A percentile compares a stretch with the other conserved stretches of the same genome.
Evolutionary conservation across 1,140 invertebrate species (phyloP).

Genomic region (Sminthurides bifidus): DNA sequence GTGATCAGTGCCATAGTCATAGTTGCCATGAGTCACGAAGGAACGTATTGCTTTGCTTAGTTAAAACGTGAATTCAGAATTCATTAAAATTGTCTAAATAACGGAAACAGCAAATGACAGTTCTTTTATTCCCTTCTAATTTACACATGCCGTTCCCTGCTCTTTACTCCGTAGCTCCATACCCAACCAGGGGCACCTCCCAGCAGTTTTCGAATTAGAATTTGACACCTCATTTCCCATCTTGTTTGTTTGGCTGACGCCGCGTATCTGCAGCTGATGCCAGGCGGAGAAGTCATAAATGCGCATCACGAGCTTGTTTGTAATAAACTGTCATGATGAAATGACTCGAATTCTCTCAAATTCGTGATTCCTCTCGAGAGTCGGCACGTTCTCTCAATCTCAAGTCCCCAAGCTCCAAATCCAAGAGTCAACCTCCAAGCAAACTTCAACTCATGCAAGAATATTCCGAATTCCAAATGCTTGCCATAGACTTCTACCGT

Average conservation of each 20-base stretch:
- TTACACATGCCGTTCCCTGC: background rate
- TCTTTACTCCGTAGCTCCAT: background rate
- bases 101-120: background rate
- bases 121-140: background rate
- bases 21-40: no score
- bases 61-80: background rate
- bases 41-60: background rate
- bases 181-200: background rate
- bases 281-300: background rate
- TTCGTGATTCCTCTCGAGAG: background rate
- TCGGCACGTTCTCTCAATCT: background rate
- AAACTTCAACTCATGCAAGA: background rate
- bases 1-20: no score
- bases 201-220: background rate
- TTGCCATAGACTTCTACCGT: no score
- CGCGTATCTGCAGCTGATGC: no score
- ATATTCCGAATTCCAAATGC: background rate
- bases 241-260: background rate
- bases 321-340: constrained; percentile 9
- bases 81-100: background rate
- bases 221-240: constrained; percentile 2
- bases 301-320: background rate
- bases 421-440: background rate
- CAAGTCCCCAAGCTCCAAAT: background rate
- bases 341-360: no score